phyloP scores from a whole-genome alignment of 2,113 vertebrate species.

The Condylura cristata region DNA sequence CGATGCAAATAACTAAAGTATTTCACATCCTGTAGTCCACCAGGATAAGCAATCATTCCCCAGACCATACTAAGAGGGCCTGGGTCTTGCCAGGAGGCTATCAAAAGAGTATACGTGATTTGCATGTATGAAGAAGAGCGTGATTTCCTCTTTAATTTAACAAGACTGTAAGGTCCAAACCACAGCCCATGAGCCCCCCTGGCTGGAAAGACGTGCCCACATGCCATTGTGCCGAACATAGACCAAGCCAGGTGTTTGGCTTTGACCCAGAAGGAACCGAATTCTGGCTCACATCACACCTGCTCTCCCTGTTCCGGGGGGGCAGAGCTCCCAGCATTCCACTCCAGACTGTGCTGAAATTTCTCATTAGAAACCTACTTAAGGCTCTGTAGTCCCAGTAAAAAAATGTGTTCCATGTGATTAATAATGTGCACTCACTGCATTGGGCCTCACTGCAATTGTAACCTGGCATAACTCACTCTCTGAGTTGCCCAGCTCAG shows the following conservation, averaged over 20 bases:
- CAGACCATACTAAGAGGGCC: neutral
- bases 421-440: neutral
- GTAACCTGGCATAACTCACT: neutral
- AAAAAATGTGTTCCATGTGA: neutral
- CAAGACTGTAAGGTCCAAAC: neutral
- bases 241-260: neutral
- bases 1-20: neutral
- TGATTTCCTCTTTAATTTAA: neutral
- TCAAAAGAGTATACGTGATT: neutral
- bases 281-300: neutral
- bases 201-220: neutral
- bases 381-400: neutral
- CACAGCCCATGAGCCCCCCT: neutral
- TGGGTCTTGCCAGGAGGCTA: slow-evolving; percentile 7
- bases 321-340: rapidly evolving
- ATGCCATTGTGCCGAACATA: neutral
- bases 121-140: neutral
- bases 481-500: neutral
- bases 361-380: neutral
- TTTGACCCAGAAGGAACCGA: neutral
- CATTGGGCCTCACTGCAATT: neutral
- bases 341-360: neutral
- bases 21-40: neutral
- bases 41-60: neutral
- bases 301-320: neutral